These are phyloP conservation scores for Cygnus atratus DNA, from an alignment of 2,113 vertebrate species.

Conservation along the genomic window DNA sequence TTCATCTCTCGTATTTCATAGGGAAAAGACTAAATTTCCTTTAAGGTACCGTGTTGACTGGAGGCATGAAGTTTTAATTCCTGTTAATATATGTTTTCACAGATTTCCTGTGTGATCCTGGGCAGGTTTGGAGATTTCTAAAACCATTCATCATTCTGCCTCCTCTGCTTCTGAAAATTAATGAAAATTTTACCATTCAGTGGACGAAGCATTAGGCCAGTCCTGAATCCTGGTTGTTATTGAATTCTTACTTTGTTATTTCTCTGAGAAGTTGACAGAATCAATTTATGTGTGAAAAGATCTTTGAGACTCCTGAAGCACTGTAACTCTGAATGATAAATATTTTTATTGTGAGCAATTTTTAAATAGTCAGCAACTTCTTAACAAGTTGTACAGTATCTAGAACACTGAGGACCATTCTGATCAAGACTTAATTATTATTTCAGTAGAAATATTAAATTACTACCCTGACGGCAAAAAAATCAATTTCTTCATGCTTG, in stretches of 20 bases:
- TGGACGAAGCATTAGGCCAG: not conserved
- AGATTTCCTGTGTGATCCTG: not conserved
- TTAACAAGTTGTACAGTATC: not conserved
- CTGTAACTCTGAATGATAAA: not conserved
- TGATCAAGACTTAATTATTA: not conserved
- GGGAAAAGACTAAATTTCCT: not conserved
- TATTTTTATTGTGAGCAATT: not conserved
- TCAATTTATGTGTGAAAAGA: not conserved
- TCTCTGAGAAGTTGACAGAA: not conserved
- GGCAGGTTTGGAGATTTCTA: not conserved
- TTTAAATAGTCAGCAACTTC: constrained; percentile 3
- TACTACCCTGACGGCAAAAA: not conserved
- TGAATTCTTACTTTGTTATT: constrained; percentile 48
- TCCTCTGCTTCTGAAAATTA: constrained; percentile 35
- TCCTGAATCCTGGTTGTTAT: constrained; percentile 3
- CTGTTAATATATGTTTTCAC: constrained; percentile 33
- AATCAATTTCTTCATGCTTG: not conserved
- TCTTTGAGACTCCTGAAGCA: not conserved
- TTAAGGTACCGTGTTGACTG: not conserved
- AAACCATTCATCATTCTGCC: constrained; percentile 35
- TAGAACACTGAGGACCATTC: not conserved
- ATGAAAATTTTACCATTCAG: constrained; percentile 29
- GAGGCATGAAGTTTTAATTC: constrained; percentile 32
- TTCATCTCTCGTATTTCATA: not conserved
- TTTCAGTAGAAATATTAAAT: not conserved